These are phyloP conservation scores for Myrmophylax atrothorax DNA, from an alignment of 2,113 vertebrate species.

Conservation along the genomic window DNA sequence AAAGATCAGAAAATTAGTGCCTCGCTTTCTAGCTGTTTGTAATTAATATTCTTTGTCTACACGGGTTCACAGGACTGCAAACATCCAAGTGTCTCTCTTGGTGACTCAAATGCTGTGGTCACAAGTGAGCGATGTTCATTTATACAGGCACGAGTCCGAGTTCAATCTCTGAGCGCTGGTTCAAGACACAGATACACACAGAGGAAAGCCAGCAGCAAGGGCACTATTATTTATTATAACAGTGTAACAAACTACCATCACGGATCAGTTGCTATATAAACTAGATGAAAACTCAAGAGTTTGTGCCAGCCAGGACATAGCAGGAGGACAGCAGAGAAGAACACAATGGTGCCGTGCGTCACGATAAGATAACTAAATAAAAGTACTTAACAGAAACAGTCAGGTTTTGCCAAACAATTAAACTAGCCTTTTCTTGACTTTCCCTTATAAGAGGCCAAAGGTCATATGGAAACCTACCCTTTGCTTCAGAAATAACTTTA, in stretches of 20 bases:
- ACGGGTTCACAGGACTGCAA: not conserved
- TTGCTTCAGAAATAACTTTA: not conserved
- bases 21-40: not conserved
- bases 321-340: not conserved
- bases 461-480: not conserved
- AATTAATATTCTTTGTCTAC: not conserved
- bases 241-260: not conserved
- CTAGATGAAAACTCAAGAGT: not conserved
- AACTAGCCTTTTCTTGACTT: not conserved
- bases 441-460: not conserved
- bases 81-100: not conserved
- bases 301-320: not conserved
- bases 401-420: not conserved
- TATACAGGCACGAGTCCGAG: not conserved
- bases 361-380: not conserved
- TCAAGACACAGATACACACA: not conserved
- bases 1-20: not conserved
- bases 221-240: constrained; percentile 7
- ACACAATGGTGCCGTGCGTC: fast-evolving
- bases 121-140: not conserved
- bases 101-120: not conserved
- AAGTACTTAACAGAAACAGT: not conserved
- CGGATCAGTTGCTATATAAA: not conserved
- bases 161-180: not conserved
- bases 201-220: constrained; percentile 35